These are phyloP conservation scores for Cheilosia soror DNA, from an alignment of 2,888 invertebrate species.

Conservation along the genomic window DNA sequence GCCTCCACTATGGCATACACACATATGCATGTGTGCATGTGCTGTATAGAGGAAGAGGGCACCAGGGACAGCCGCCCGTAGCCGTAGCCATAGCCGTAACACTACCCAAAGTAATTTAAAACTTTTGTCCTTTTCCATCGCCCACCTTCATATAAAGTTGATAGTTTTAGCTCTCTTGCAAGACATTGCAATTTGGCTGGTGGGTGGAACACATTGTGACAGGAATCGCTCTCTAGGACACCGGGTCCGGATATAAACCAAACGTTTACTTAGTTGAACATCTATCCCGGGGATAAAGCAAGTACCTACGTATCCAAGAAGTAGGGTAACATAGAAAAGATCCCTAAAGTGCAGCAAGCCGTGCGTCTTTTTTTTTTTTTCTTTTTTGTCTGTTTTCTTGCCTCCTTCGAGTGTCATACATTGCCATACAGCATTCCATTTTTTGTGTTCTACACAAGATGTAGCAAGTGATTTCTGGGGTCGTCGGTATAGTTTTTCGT, in stretches of 20 bases:
- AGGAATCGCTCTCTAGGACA: constrained; percentile 37
- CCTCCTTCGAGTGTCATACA: constrained; percentile 57
- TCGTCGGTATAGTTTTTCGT: constrained; percentile 22
- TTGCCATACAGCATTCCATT: constrained; percentile 49
- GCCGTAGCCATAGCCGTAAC: neutral
- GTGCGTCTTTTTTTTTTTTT: constrained; percentile 36
- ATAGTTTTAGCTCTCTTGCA: constrained; percentile 65
- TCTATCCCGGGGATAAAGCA: constrained; percentile 44
- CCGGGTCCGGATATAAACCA: constrained; percentile 67
- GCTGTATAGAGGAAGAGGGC: constrained; percentile 11
- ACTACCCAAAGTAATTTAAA: constrained; percentile 66
- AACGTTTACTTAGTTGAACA: constrained; percentile 75
- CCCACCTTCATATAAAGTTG: constrained; percentile 68
- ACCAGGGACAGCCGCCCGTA: constrained; percentile 26
- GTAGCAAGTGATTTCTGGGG: constrained; percentile 67
- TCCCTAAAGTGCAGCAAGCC: constrained; percentile 70
- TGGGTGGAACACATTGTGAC: constrained; percentile 65
- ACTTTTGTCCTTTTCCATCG: constrained; percentile 68
- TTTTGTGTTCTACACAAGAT: constrained; percentile 53
- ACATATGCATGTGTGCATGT: neutral
- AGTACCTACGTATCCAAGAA: constrained; percentile 1
- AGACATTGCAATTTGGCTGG: constrained; percentile 71
- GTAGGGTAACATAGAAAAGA: constrained; percentile 29
- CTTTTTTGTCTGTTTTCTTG: neutral
- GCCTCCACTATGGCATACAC: neutral